Conservation (phyloP, 2,113 vertebrate genomes). For the cattle (Bos taurus) region ARS-UCD2.0 NC_037329.1:52251501-52252000, state of each 20-base stretch:
- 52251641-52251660: slow-evolving; percentile 9
- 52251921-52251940: slow-evolving; percentile 59
- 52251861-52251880: neutral
- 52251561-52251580: slow-evolving; percentile 81
- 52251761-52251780: slow-evolving; percentile 34
- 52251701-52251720: neutral
- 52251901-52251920: neutral
- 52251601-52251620: slow-evolving; percentile 40
- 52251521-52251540: slow-evolving; percentile 76
- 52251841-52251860: neutral
- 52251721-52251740: slow-evolving; percentile 4
- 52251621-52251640: slow-evolving; percentile 42
- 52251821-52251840: slow-evolving; percentile 35
- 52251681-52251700: slow-evolving; percentile 22
- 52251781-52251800: neutral
- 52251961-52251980: slow-evolving; percentile 77
- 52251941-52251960: slow-evolving; percentile 77
- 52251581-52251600: slow-evolving; percentile 65
- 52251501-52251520: slow-evolving; percentile 65
- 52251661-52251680: neutral
- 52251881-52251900: slow-evolving; percentile 26
- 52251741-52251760: slow-evolving; percentile 13
- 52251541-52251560: slow-evolving; percentile 73
- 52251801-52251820: slow-evolving; percentile 47
- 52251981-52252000: slow-evolving; percentile 72